Base-by-base conservation (phyloP, 2,888 invertebrate genomes). In the Drosophila anomalata region DNA sequence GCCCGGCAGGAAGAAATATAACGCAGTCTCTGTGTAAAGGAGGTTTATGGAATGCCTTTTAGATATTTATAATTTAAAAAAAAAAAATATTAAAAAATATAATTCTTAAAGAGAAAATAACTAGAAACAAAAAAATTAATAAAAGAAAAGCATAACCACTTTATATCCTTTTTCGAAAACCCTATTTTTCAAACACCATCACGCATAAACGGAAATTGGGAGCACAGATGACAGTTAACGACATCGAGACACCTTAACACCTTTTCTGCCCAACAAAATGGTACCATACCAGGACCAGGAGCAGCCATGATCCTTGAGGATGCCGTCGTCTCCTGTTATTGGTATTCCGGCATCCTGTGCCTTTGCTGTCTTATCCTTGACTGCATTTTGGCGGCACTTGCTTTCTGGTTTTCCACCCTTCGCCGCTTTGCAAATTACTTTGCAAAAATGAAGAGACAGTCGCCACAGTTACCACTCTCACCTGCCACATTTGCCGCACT, bases 351-450 rank as follows among this genome's bases (percentile, higher is more conserved):
- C 67, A 55, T 57, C 50, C 44, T 33, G 60, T 47, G 48, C 62
- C 52, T 51, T 69, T 74, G 67, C 84, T 69, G 69, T 69, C 79
- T 79, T 76, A 86, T 87, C 78, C 78, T 88, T 89, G 80, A 75
- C 76, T 89, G 84, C 83, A 75, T 82, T 84, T 83, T 75, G 81
- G 88, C 77, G 88, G 88, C 83, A 82, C 79, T 86, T 78, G 79
- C 79, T 75, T 85, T 82, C 75, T 70, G 86, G 67, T 66, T 62
- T 62, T 50, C 52, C 63, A 20, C 14, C 48, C 8, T 68, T 77
- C 76, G 73, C 81, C 76, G 79, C 83, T 83, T 84, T 83, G 85
- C 89, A 88, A 87, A 87, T 89, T 87, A 81, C 88, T 87, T 87
- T 88, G 81, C 88, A 77, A 77, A 88, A 88, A 79, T 80, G 77